phyloP scores from a whole-genome alignment of 2,113 vertebrate genomes.

The Ariopsis seemanni region DNA sequence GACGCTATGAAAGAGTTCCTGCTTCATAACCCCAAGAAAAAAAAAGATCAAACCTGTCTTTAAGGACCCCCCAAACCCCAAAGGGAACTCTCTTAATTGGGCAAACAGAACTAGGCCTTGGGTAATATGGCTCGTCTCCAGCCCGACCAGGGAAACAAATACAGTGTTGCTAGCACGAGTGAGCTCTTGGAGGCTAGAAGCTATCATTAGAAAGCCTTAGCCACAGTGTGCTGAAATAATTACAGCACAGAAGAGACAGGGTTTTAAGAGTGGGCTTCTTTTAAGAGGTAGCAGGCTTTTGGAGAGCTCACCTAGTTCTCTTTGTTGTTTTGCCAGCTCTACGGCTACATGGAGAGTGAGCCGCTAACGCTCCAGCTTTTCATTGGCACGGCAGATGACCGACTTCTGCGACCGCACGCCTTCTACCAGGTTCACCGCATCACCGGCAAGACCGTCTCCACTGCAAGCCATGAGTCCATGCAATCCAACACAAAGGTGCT shows the following conservation, averaged over 20 bases:
- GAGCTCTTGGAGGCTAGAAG: slow-evolving; percentile 28
- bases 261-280: slow-evolving; percentile 53
- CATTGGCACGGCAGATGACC: slow-evolving; percentile 97
- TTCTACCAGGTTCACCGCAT: slow-evolving; percentile 99
- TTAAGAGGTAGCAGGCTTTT: slow-evolving; percentile 49
- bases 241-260: slow-evolving; percentile 61
- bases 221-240: slow-evolving; percentile 55
- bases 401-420: slow-evolving; percentile 92
- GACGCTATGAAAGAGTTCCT: slow-evolving; percentile 34
- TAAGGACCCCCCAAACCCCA: slow-evolving; percentile 25
- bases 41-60: slow-evolving; percentile 46
- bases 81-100: slow-evolving; percentile 34
- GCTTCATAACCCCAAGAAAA: slow-evolving; percentile 40
- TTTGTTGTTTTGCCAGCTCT: slow-evolving; percentile 86
- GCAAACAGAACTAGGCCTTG: slow-evolving; percentile 23
- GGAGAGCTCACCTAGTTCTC: slow-evolving; percentile 65
- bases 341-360: slow-evolving; percentile 91
- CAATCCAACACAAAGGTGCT: slow-evolving; percentile 95
- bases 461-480: slow-evolving; percentile 90
- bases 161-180: slow-evolving; percentile 30
- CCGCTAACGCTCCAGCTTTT: slow-evolving; percentile 95
- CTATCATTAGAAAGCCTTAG: slow-evolving; percentile 53
- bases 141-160: slow-evolving; percentile 54
- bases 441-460: slow-evolving; percentile 96
- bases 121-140: slow-evolving; percentile 47